phyloP scores from a whole-genome alignment of 1,140 invertebrate genomes.

The Andrena cerasifolii region DNA sequence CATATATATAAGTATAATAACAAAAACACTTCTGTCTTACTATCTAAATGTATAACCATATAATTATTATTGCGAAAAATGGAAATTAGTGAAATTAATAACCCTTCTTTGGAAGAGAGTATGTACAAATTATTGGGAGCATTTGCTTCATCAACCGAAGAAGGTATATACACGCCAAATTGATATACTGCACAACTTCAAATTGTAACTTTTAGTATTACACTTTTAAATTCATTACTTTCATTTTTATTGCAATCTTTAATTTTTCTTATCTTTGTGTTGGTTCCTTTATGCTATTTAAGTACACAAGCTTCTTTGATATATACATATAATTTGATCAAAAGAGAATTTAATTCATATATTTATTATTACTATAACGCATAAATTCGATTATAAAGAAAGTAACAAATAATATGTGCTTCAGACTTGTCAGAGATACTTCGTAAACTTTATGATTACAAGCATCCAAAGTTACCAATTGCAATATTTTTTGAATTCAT shows the following conservation, averaged over 20 bases:
- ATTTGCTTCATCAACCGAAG: conserved; percentile 16
- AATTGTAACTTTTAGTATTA: background rate
- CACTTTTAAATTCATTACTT: conserved; percentile 25
- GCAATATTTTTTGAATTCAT: conserved; percentile 89
- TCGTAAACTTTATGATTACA: conserved; percentile 44
- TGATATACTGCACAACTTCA: conserved; percentile 30
- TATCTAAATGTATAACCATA: background rate
- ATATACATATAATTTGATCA: background rate
- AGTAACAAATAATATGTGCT: conserved; percentile 28
- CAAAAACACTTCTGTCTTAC: background rate
- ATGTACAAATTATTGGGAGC: conserved; percentile 30
- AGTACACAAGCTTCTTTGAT: conserved; percentile 1
- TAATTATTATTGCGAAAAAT: conserved; percentile 20
- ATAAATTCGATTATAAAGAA: conserved; percentile 7
- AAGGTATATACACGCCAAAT: conserved; percentile 43
- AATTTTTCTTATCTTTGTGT: conserved; percentile 18
- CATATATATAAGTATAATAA: background rate
- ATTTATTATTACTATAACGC: conserved; percentile 1
- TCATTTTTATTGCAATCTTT: conserved; percentile 19
- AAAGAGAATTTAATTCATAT: conserved; percentile 3
- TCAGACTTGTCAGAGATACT: conserved; percentile 46
- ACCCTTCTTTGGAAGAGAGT: conserved; percentile 19
- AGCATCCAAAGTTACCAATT: conserved; percentile 82
- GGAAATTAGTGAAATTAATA: conserved; percentile 40
- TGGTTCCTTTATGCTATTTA: conserved; percentile 10